These are phyloP conservation scores for Sisyra terminalis DNA, from an alignment of 2,888 invertebrate species.

Conservation along the genomic window DNA sequence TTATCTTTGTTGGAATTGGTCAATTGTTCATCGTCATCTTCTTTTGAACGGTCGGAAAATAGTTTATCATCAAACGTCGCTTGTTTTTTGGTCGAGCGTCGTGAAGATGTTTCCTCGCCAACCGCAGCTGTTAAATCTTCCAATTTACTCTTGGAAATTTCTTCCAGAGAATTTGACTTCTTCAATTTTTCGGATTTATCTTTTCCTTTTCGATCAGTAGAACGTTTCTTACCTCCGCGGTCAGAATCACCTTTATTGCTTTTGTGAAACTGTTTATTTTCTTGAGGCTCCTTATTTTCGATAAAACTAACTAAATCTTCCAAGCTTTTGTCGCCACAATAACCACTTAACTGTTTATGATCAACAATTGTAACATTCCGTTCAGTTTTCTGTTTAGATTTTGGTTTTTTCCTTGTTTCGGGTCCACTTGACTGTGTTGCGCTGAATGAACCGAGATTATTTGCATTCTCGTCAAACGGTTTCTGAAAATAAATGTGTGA, in stretches of 20 bases:
- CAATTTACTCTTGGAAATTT: slow-evolving; percentile 58
- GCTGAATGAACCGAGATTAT: slow-evolving; percentile 39
- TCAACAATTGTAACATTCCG: slow-evolving; percentile 24
- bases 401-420: slow-evolving; percentile 35
- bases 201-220: slow-evolving; percentile 21
- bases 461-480: slow-evolving; percentile 66
- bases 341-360: slow-evolving; percentile 42
- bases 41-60: slow-evolving; percentile 16
- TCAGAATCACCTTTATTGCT: slow-evolving; percentile 17
- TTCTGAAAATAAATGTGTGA: slow-evolving; percentile 31
- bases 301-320: slow-evolving; percentile 65
- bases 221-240: slow-evolving; percentile 27
- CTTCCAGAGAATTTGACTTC: slow-evolving; percentile 66
- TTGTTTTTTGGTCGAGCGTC: slow-evolving; percentile 15
- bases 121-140: slow-evolving; percentile 46
- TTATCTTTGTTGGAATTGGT: slow-evolving; percentile 22
- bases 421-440: slow-evolving; percentile 29
- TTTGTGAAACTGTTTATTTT: slow-evolving; percentile 21
- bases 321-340: slow-evolving; percentile 61
- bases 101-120: slow-evolving; percentile 16
- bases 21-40: slow-evolving; percentile 20
- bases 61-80: slow-evolving; percentile 18
- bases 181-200: slow-evolving; percentile 32
- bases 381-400: slow-evolving; percentile 35
- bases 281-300: slow-evolving; percentile 27